Percentiles rank a stretch among this genome's conserved stretches.
Conservation (phyloP, 2,113 vertebrate genomes). For the Istiophorus platypterus region DNA sequence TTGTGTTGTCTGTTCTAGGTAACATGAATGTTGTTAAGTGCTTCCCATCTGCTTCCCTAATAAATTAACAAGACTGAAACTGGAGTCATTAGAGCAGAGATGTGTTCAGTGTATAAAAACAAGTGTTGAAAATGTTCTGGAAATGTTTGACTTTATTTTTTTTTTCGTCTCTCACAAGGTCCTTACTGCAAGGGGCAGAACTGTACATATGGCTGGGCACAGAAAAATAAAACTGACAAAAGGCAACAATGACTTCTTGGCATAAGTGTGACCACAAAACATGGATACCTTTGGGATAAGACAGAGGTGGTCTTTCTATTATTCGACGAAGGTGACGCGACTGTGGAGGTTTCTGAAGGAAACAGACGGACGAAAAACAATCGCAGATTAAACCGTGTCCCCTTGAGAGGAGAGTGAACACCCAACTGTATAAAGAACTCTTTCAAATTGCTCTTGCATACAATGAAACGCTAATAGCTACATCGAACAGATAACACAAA, state of each 20-base stretch:
- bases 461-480: constrained; percentile 6
- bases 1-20: neutral
- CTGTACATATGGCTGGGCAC: constrained; percentile 82
- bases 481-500: constrained; percentile 29
- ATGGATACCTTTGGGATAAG: constrained; percentile 79
- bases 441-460: constrained; percentile 29
- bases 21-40: neutral
- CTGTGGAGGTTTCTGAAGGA: constrained; percentile 26
- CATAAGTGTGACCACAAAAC: constrained; percentile 70
- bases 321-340: constrained; percentile 34
- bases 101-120: neutral
- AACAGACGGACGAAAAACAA: constrained; percentile 45
- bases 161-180: constrained; percentile 59
- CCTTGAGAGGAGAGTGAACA: constrained; percentile 20
- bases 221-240: constrained; percentile 70
- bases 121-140: constrained; percentile 33
- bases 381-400: constrained; percentile 24
- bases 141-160: constrained; percentile 80
- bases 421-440: constrained; percentile 32
- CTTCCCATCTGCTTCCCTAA: neutral
- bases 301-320: constrained; percentile 55
- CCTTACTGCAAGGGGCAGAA: constrained; percentile 71
- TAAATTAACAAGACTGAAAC: too few species aligned
- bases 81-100: too few species aligned
- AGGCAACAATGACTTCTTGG: constrained; percentile 82